phyloP scores from a whole-genome alignment of 2,113 vertebrate species.

The Anser cygnoides region DNA sequence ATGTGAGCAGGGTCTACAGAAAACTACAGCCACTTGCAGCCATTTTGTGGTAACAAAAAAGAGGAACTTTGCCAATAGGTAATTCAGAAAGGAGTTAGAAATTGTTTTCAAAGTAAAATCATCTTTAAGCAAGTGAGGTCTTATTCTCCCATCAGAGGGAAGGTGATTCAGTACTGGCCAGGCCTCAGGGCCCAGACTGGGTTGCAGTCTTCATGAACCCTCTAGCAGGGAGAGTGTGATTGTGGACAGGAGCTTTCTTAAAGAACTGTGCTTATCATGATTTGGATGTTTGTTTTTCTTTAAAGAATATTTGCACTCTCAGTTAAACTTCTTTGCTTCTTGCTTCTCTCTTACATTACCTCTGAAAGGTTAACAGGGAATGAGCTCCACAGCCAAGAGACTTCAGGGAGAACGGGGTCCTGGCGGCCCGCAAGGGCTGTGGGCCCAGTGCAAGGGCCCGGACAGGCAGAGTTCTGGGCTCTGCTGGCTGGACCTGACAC shows the following conservation, averaged over 20 bases:
- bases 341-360: not conserved
- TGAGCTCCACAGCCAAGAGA: not conserved
- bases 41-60: not conserved
- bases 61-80: not conserved
- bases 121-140: not conserved
- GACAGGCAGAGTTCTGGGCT: not conserved
- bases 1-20: not conserved
- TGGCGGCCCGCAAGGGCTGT: not conserved
- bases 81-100: not conserved
- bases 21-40: not conserved
- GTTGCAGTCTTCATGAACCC: accelerated
- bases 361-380: not conserved
- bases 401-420: not conserved
- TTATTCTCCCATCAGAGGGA: not conserved
- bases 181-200: not conserved
- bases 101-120: not conserved
- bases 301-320: not conserved
- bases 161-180: not conserved
- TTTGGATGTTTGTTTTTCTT: not conserved
- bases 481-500: not conserved
- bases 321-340: not conserved
- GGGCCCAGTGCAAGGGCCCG: too few relatives aligned
- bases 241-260: not conserved
- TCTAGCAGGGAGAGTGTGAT: not conserved
- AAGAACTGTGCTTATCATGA: not conserved